phyloP scores from a whole-genome alignment of 2,113 vertebrate genomes.

The Semicossyphus pulcher region DNA sequence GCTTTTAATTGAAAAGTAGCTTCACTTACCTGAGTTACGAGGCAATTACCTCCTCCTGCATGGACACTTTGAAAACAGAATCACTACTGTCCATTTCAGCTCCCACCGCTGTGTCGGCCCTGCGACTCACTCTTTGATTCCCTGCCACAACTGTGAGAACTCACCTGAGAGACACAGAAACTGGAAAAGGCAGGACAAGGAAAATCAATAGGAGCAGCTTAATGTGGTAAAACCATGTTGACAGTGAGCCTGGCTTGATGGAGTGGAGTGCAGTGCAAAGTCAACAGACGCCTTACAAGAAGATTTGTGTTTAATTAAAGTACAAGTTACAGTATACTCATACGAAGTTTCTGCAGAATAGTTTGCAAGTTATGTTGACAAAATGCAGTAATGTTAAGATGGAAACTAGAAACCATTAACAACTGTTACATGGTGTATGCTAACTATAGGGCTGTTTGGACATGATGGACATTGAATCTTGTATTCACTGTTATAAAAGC shows the following conservation, averaged over 20 bases:
- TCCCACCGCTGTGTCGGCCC: not conserved
- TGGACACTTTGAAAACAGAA: slow-evolving; percentile 45
- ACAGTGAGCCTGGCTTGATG: slow-evolving; percentile 15
- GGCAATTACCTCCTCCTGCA: slow-evolving; percentile 41
- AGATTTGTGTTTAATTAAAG: slow-evolving; percentile 2
- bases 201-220: slow-evolving; percentile 43
- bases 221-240: slow-evolving; percentile 19
- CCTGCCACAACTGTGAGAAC: slow-evolving; percentile 30
- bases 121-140: slow-evolving; percentile 22
- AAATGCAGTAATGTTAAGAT: too few species aligned
- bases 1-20: slow-evolving; percentile 59
- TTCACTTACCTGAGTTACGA: slow-evolving; percentile 56
- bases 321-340: not conserved
- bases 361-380: too few species aligned
- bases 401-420: too few species aligned
- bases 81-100: slow-evolving; percentile 54
- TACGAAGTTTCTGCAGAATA: too few species aligned
- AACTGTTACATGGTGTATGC: too few species aligned
- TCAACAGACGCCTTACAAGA: not conserved
- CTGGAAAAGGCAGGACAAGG: slow-evolving; percentile 16
- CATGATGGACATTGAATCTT: too few species aligned
- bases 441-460: not conserved
- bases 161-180: slow-evolving; percentile 27
- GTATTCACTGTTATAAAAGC: too few species aligned
- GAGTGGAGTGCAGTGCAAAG: not conserved